These are phyloP conservation scores for Caloenas nicobarica DNA, from an alignment of 2,113 vertebrate species.

Conservation along the genomic window DNA sequence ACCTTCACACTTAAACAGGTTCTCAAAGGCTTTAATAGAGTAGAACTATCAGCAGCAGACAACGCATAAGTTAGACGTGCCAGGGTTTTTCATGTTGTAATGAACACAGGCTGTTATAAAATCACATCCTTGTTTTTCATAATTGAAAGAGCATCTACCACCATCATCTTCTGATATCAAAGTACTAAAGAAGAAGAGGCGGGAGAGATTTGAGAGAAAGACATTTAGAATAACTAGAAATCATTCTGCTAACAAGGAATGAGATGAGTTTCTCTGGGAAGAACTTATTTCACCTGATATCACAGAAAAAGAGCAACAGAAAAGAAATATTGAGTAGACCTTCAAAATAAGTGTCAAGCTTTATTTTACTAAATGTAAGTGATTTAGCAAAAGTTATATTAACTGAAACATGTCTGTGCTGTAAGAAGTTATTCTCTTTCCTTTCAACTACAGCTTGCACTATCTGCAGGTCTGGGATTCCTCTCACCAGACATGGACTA, in stretches of 20 bases:
- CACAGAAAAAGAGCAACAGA: neutral
- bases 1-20: neutral
- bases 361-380: neutral
- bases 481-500: neutral
- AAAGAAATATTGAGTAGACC: neutral
- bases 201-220: neutral
- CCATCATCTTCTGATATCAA: neutral
- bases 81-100: neutral
- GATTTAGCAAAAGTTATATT: neutral
- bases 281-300: neutral
- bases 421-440: neutral
- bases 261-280: neutral
- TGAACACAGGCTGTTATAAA: neutral
- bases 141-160: neutral
- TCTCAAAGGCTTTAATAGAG: neutral
- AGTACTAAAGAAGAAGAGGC: neutral
- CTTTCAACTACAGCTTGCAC: neutral
- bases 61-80: accelerated
- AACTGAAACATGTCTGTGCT: neutral
- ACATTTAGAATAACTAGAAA: neutral
- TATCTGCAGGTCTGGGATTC: neutral
- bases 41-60: neutral
- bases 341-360: neutral
- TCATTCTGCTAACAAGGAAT: neutral
- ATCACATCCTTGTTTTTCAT: neutral